A percentile compares a stretch with the other conserved stretches of the same genome.
Conservation (phyloP, 2,797 vertebrate species). For the Psittacula echo region DNA sequence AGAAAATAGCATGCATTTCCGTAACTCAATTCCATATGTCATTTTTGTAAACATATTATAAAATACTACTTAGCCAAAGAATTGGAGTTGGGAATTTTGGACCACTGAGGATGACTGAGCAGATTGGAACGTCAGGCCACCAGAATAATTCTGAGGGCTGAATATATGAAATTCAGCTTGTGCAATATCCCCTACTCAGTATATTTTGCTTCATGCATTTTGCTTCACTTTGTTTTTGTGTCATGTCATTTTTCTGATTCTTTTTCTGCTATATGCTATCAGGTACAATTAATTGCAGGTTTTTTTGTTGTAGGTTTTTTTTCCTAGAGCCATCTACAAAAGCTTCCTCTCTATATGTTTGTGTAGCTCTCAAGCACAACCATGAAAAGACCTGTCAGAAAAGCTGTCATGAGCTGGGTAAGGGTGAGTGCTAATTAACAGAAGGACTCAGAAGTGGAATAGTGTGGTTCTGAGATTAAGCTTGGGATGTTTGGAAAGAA, state of each 20-base stretch:
- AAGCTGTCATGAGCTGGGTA: neutral
- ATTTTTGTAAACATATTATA: neutral
- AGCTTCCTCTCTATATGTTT: neutral
- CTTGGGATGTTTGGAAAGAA: neutral
- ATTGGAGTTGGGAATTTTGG: neutral
- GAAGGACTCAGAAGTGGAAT: neutral
- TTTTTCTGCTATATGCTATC: neutral
- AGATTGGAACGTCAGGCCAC: neutral
- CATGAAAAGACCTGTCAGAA: constrained; percentile 14
- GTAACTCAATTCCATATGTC: neutral
- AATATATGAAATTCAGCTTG: neutral
- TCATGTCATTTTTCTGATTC: neutral
- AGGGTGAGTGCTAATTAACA: constrained; percentile 20
- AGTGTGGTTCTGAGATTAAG: constrained; percentile 2
- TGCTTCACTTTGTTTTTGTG: neutral
- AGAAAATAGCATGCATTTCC: neutral
- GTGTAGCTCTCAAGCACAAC: neutral
- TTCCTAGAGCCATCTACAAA: neutral
- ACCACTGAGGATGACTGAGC: neutral
- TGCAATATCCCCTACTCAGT: neutral
- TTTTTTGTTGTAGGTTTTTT: neutral
- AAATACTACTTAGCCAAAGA: neutral
- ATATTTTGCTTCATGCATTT: neutral
- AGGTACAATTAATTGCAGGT: neutral
- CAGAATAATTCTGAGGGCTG: neutral